These are phyloP conservation scores for Electrona antarctica DNA, from an alignment of 2,113 vertebrate species.

Conservation along the genomic window DNA sequence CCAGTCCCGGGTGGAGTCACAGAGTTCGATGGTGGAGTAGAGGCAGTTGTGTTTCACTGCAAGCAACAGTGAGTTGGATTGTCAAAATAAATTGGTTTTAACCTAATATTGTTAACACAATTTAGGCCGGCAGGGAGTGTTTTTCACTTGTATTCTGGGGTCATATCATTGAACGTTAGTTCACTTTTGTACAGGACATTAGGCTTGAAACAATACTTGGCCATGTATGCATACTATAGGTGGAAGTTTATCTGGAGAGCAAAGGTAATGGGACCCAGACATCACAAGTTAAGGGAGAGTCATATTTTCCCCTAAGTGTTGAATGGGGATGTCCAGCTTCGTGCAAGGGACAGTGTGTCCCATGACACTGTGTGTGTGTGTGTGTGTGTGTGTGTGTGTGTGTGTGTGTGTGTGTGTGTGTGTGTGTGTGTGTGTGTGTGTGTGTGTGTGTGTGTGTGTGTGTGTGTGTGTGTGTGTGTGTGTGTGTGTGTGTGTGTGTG, in stretches of 20 bases:
- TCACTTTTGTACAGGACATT: too few species aligned
- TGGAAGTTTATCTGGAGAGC: neutral
- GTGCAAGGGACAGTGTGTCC: neutral
- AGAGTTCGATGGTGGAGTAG: too few species aligned
- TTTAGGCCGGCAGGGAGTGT: neutral
- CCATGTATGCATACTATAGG: neutral
- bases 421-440: neutral
- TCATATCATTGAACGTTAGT: too few species aligned
- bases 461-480: neutral
- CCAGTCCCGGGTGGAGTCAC: too few species aligned
- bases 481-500: neutral
- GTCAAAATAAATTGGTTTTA: too few species aligned
- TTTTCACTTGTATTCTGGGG: neutral
- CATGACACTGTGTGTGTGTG: neutral
- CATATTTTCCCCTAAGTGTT: conserved; percentile 17
- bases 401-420: conserved; percentile 7
- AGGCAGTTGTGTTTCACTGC: too few species aligned
- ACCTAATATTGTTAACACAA: too few species aligned
- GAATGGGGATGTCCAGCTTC: conserved; percentile 5
- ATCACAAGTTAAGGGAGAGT: conserved; percentile 13
- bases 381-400: conserved; percentile 10
- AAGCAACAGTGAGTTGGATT: too few species aligned
- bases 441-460: neutral
- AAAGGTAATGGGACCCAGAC: neutral
- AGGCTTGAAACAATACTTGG: too few species aligned